Conservation (phyloP, 2,113 vertebrate genomes). For the Alouatta palliata region DNA sequence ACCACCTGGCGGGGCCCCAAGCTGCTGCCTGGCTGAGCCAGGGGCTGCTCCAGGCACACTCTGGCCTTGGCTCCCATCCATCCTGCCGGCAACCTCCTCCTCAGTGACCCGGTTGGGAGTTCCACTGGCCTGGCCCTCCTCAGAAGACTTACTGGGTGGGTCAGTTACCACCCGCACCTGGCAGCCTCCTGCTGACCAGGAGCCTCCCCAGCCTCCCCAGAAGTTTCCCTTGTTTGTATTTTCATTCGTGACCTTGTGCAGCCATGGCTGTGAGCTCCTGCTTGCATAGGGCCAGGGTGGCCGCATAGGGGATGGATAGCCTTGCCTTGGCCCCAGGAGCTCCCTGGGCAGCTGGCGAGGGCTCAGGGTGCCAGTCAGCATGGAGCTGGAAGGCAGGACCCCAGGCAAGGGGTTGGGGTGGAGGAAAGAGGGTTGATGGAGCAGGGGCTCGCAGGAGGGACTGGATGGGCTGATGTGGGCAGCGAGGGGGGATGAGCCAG, state of each 20-base stretch:
- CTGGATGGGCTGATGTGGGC: background rate
- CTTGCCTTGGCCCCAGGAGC: background rate
- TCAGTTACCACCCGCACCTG: fast-evolving
- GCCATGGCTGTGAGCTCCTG: fast-evolving
- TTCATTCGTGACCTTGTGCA: fast-evolving
- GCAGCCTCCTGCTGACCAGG: background rate
- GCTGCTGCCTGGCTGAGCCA: background rate
- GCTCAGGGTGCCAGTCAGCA: background rate
- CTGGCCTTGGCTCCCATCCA: background rate
- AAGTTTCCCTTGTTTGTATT: fast-evolving
- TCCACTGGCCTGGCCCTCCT: background rate
- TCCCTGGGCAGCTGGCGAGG: background rate
- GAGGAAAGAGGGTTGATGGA: no score
- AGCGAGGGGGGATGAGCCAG: background rate
- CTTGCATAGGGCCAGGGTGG: no score
- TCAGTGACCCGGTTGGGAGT: background rate
- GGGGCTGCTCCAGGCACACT: background rate
- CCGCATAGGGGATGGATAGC: background rate
- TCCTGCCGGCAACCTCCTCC: background rate
- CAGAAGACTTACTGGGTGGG: background rate
- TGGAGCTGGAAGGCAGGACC: background rate
- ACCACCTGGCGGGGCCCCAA: fast-evolving
- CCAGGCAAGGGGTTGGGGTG: background rate
- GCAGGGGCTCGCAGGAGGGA: no score
- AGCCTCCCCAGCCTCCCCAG: background rate